Evolutionary conservation across 2,797 vertebrate genomes (phyloP).

Genomic region (Anguilla pacifica): DNA sequence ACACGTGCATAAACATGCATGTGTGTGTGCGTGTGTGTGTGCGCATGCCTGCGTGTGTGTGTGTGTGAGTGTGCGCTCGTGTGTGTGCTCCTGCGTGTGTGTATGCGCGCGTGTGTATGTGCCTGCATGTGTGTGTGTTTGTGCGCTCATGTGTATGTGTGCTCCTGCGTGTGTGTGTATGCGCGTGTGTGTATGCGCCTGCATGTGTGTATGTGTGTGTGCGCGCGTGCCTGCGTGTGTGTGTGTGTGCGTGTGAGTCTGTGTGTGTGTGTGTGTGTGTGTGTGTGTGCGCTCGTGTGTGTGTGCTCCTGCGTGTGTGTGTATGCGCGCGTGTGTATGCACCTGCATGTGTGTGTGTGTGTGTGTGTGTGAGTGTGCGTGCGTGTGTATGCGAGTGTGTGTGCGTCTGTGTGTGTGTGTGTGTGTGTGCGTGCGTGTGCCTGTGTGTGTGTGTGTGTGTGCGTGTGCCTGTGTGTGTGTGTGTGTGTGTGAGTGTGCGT

Average conservation of each 20-base stretch:
- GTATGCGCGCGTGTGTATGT: constrained; percentile 44
- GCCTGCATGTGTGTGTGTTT: too few relatives aligned
- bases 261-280: constrained; percentile 61
- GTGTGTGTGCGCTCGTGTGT: constrained; percentile 55
- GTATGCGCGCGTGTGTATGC: constrained; percentile 59
- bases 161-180: constrained; percentile 46
- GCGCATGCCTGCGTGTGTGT: constrained; percentile 58
- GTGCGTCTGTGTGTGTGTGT: constrained; percentile 57
- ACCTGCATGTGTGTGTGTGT: constrained; percentile 55
- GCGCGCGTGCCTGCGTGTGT: constrained; percentile 58
- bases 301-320: constrained; percentile 56
- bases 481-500: constrained; percentile 57
- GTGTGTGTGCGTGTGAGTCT: constrained; percentile 56
- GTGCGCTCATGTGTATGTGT: too few relatives aligned
- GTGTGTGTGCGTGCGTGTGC: constrained; percentile 59
- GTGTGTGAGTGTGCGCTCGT: constrained; percentile 56
- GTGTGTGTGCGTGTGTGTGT: constrained; percentile 54
- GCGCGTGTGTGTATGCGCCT: constrained; percentile 52
- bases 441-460: constrained; percentile 57
- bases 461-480: constrained; percentile 57
- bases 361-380: constrained; percentile 57
- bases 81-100: constrained; percentile 57
- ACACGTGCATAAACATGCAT: background rate
- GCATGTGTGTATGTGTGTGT: constrained; percentile 50
- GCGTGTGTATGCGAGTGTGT: constrained; percentile 58